Percentiles rank a stretch among this genome's conserved stretches.
Evolutionary conservation across 1,140 invertebrate species (phyloP).

Genomic region (Propsilocerus akamusi): DNA sequence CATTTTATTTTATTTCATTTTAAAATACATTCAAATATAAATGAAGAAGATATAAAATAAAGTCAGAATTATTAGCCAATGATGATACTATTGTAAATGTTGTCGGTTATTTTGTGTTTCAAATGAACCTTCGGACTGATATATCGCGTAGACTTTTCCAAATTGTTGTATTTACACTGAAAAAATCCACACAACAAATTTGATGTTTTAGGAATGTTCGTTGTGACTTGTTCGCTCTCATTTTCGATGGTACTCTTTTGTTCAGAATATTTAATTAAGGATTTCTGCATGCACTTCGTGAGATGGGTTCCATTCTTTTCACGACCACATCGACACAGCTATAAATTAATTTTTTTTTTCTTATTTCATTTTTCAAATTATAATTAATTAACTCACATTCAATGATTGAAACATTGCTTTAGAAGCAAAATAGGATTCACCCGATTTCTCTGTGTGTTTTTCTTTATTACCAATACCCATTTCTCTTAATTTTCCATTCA

Average conservation of each 20-base stretch:
- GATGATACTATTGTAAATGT: background rate
- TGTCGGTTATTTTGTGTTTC: background rate
- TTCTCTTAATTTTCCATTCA: background rate
- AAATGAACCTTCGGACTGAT: background rate
- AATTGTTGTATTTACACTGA: background rate
- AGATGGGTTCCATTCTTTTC: constrained; percentile 5
- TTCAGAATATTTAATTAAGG: background rate
- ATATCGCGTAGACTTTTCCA: background rate
- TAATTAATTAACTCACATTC: too few species aligned
- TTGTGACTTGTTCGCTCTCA: background rate
- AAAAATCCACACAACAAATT: background rate
- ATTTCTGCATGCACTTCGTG: background rate
- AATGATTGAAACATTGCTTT: background rate
- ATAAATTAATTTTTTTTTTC: too few species aligned
- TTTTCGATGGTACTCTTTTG: background rate
- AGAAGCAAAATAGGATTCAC: background rate
- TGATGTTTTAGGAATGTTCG: background rate
- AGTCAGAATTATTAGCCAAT: background rate
- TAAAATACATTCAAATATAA: too few species aligned
- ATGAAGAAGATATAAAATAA: too few species aligned
- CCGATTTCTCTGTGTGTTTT: background rate
- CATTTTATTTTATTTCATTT: too few species aligned
- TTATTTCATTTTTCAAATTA: too few species aligned
- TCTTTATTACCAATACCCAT: background rate
- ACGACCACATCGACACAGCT: background rate